Evolutionary conservation across 1,140 invertebrate genomes (phyloP), one percentile per base, ranked within the genome.

Genomic region (Penaeus indicus): DNA sequence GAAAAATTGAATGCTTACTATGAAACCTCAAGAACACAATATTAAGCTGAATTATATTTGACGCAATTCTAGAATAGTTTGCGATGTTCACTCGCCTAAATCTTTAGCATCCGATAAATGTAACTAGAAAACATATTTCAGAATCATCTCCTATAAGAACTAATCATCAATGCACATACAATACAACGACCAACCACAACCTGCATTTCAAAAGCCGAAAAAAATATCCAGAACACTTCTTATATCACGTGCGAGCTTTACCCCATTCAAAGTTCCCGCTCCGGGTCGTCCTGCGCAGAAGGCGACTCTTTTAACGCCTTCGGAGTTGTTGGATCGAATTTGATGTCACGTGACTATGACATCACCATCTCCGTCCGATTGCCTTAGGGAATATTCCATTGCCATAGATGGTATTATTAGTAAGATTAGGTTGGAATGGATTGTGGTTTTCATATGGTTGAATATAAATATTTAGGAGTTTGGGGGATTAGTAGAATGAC

Each of bases 271-370:
- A 54, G 19, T 80, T 80, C 54, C 78, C 78, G 78, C 78, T 32
- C 32, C 16, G 25, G n/a, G 47, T 7, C 4, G 78, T 42, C 38
- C 18, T 80, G 78, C 78, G 78, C 78, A 47, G 47, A 47, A 80
- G 18, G n/a, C 1, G 16, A 1, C 67, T n/a, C 42, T 54, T 54
- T 4, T 25, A 80, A 61, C 19, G 1, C 19, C 10, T 11, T 54
- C 78, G 32, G 78, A 80, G 78, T 80, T 80, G 78, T 47, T 80
- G 38, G 78, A 80, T 80, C 78, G 78, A 80, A 80, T 47, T 54
- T 61, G n/a, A 42, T 54, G 78, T 80, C 78, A 80, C 78, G 78
- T 80, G 78, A 80, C 78, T 61, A 42, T 80, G 78, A 80, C 78
- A 80, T 80, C 78, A 80, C 47, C 54, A 72, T n/a, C 21, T 21